Evolutionary conservation across 2,888 invertebrate species (phyloP), one percentile per base, ranked within the genome.

Genomic region (Lordiphosa fenestrarum): DNA sequence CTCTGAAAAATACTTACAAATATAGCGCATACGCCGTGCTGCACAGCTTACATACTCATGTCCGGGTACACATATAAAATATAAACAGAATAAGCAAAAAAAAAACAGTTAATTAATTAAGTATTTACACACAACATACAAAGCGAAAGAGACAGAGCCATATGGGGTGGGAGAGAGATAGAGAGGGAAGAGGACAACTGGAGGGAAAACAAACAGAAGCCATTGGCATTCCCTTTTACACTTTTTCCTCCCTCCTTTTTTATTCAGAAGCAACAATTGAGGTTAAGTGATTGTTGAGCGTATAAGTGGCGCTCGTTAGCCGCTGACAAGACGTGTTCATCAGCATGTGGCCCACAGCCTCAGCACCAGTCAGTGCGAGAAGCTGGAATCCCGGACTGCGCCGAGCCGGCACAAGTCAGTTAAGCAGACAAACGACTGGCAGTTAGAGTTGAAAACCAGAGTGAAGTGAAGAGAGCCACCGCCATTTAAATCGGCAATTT

Each of bases 231-330:
- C 70, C 70, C 58, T 73, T 73, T 71, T 66, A 64, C 77, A 73
- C 62, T 73, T 73, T 58, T 73, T 55, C 71, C 62, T 55, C 53
- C 52, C 39, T 53, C 37, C 33, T 21, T 49, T 23, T 66, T 55
- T 57, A 55, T 68, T 68, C 56, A 66, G 59, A 63, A 73, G 73
- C 77, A 76, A 74, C 74, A 74, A 74, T 74, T 74, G 74, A 74
- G 74, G 74, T 74, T 74, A 74, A 74, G 74, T 74, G 74, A 74
- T 77, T 74, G 74, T 74, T 77, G 77, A 74, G 74, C 71, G 64
- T 77, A 65, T 74, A 74, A 74, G 74, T 74, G 77, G 74, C 63
- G 74, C 74, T 74, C 74, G 74, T 74, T 74, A 74, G 74, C 77
- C 70, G 77, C 73, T 76, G 73, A 73, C 70, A 73, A 72, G 73